Evolutionary conservation across 2,113 vertebrate genomes (phyloP), one percentile per base, ranked within the genome.

Genomic region (Henicopernis longicauda): DNA sequence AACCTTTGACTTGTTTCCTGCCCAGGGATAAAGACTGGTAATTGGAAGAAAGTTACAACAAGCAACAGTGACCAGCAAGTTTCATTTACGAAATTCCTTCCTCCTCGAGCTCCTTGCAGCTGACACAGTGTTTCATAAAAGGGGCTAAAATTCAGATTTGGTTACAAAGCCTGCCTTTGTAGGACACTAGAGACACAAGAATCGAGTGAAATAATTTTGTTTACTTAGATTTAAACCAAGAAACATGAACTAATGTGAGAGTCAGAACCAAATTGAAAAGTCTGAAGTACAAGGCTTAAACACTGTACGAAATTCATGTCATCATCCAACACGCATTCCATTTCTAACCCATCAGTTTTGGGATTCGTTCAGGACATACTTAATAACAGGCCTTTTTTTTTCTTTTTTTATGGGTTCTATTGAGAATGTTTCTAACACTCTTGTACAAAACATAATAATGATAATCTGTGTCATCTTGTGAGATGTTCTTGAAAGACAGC

Each of bases 331-430:
- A 95, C 72, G 57, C 90, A 97, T 97, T 97, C 92, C 94, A 95
- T 96, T 95, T 97, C 86, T 92, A 95, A 91, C 92, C 95, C 91
- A 96, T 96, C 94, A 91, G 92, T 95, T 95, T 95, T 95, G 94
- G 96, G 92, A 97, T 95, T 95, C 54, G 76, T 95, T 95, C 92
- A 96, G 95, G 57, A 97, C 96, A 97, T 89, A 94, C 83, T 96
- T 93, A 94, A 97, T 94, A 95, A n/a, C 89, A 92, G 83, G 34
- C 29, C 9, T 79, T 66, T 66, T 74, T 66, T 66, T 74, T 13
- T 13, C 22, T 22, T 67, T 17, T 85, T 69, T 82, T 38, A 63
- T 1, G 21, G 40, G 25, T 89, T 90, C n/a, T 84, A 11, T 38
- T 89, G 57, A 86, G 31, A 69, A 26, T 69, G 21, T 52, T 96